Evolutionary conservation across 2,888 invertebrate species (phyloP).

Genomic region (Ptychoptera contaminata): DNA sequence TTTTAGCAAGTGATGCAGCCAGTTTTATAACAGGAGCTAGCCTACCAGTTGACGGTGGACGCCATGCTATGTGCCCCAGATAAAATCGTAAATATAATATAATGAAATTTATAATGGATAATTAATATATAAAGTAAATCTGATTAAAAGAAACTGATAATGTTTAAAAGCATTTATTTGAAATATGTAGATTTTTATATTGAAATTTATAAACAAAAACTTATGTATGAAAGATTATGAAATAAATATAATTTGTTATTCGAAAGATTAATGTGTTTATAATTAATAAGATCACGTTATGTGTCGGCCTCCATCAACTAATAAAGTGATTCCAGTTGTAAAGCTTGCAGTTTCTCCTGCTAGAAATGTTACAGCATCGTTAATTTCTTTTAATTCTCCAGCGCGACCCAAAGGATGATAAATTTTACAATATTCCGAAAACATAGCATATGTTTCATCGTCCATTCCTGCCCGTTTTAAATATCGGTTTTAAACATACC

Average conservation of each 20-base stretch:
- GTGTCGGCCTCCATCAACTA: conserved; percentile 80
- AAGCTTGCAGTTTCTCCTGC: conserved; percentile 66
- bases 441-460: conserved; percentile 54
- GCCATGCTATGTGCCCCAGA: conserved; percentile 86
- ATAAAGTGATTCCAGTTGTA: conserved; percentile 68
- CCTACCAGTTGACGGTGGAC: conserved; percentile 86
- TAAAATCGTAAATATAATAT: no score
- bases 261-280: no score
- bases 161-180: no score
- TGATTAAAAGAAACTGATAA: no score
- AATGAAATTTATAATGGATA: no score
- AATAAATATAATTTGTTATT: no score
- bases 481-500: conserved; percentile 72
- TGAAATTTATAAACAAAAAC: no score
- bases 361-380: conserved; percentile 67
- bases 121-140: no score
- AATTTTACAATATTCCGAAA: conserved; percentile 57
- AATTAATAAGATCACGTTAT: no score
- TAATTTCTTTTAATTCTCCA: conserved; percentile 63
- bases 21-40: conserved; percentile 84
- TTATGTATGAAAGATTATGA: no score
- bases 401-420: conserved; percentile 76
- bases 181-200: no score
- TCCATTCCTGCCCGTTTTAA: conserved; percentile 59
- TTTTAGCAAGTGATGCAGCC: conserved; percentile 75